Conservation (phyloP, 2,888 invertebrate genomes). For the Belgica antarctica region DNA sequence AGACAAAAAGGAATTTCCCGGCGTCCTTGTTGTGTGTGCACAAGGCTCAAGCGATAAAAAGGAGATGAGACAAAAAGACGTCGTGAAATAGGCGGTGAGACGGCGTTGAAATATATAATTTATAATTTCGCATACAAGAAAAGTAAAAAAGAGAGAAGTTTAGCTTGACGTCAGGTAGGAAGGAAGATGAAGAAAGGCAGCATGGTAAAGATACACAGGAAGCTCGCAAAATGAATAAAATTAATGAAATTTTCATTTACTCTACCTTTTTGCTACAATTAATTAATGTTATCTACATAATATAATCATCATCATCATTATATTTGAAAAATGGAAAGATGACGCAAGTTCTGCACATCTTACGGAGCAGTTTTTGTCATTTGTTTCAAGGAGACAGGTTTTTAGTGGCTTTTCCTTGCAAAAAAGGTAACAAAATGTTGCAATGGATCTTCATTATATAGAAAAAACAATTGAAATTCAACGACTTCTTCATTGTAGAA, state of each 20-base stretch:
- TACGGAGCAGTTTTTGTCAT: too few species aligned
- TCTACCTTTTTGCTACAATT: constrained; percentile 35
- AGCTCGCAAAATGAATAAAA: constrained; percentile 32
- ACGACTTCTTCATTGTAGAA: too few species aligned
- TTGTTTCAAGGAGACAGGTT: too few species aligned
- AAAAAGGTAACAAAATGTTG: too few species aligned
- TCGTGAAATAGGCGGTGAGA: not conserved
- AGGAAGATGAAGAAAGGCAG: not conserved
- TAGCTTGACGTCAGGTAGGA: not conserved
- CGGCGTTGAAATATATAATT: constrained; percentile 26
- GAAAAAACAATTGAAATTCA: too few species aligned
- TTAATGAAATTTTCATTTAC: constrained; percentile 43
- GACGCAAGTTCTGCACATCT: too few species aligned
- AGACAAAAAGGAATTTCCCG: too few species aligned
- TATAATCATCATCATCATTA: constrained; percentile 39
- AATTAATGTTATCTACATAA: constrained; percentile 41
- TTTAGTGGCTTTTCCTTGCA: too few species aligned
- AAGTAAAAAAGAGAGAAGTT: not conserved
- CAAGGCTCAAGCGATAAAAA: too few species aligned
- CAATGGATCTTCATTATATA: too few species aligned
- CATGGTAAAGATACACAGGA: constrained; percentile 24
- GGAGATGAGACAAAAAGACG: not conserved
- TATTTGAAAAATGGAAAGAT: not conserved
- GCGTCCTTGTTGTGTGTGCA: not conserved
- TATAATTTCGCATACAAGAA: not conserved